Evolutionary conservation across 2,888 invertebrate species (phyloP), one percentile per base, ranked within the genome.

Genomic region (Apamea monoglypha): DNA sequence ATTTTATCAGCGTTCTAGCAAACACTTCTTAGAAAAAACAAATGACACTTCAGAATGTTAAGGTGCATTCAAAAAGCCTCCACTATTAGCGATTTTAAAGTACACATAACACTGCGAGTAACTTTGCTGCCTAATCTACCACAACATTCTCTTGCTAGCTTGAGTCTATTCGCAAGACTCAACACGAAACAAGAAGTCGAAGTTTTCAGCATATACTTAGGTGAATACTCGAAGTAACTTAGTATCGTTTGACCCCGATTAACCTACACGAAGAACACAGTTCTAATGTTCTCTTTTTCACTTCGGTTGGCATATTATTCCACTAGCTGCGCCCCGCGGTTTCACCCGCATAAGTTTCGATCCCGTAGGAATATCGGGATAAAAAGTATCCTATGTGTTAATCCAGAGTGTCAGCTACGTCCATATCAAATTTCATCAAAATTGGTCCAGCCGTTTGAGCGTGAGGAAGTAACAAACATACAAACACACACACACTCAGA

Each of bases 221-320:
- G n/a, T 72, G 67, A 56, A 78, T 68, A 56, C 56, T 72, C 61
- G 16, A 81, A 81, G 50, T 72, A 63, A 81, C 73, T 63, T 81
- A 14, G 32, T 21, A 44, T 6, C 32, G 32, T 61, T 78, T 44
- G 40, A 50, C 56, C 47, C 59, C 36, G 18, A 25, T 36, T 29
- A 36, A 69, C n/a, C 29, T 29, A 40, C 25, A 77, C 18, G 40
- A 56, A 56, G 32, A 75, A 18, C 32, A 4, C 12, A 56, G 53
- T 59, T 47, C 14, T 4, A 16, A 69, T 69, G 12, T 36, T 68
- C 18, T 25, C 3, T 56, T 21, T 47, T 36, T 40, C 4, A 21
- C 6, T 59, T 47, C 3, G 32, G n/a, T 32, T 68, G 14, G 18
- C 50, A 40, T 74, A 74, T 53, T 10, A 21, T n/a, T n/a, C n/a